Percentiles rank a stretch among this genome's conserved stretches.
These are phyloP conservation scores for Pseudobourletiella spinata DNA, from an alignment of 1,140 invertebrate species.

Conservation along the genomic window DNA sequence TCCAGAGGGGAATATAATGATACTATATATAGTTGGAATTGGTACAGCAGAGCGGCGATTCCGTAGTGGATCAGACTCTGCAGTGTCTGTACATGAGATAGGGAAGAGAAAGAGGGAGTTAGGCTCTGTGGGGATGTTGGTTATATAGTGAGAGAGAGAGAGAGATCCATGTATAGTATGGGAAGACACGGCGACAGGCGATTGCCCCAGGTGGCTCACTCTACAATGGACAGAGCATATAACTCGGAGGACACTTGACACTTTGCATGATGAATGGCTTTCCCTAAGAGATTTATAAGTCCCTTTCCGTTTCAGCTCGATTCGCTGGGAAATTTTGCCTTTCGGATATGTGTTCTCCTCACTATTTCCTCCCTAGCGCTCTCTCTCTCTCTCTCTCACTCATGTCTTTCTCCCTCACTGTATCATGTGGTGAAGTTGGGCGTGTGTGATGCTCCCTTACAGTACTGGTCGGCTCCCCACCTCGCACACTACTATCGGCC, in stretches of 20 bases:
- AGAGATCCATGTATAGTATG: no score
- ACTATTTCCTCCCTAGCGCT: constrained; percentile 3
- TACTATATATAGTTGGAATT: no score
- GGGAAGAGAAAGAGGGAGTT: no score
- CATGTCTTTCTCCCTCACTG: constrained; percentile 9
- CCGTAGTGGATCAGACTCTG: no score
- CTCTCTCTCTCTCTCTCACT: constrained; percentile 1
- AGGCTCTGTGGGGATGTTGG: no score
- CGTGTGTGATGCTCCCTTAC: not conserved
- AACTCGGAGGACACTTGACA: constrained; percentile 35
- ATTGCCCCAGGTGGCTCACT: constrained; percentile 37
- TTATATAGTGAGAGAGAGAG: no score
- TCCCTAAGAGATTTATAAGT: constrained; percentile 37
- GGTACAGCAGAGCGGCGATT: no score
- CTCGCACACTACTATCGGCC: not conserved
- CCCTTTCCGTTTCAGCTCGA: constrained; percentile 36
- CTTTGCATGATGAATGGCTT: constrained; percentile 38
- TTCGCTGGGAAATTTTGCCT: constrained; percentile 28
- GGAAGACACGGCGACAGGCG: constrained; percentile 29
- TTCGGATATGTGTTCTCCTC: constrained; percentile 16
- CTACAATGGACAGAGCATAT: constrained; percentile 29
- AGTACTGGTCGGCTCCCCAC: not conserved
- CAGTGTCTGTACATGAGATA: no score
- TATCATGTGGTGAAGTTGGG: no score
- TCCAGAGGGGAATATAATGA: no score